Evolutionary conservation across 2,888 invertebrate genomes (phyloP).

Genomic region (Homarus gammarus): DNA sequence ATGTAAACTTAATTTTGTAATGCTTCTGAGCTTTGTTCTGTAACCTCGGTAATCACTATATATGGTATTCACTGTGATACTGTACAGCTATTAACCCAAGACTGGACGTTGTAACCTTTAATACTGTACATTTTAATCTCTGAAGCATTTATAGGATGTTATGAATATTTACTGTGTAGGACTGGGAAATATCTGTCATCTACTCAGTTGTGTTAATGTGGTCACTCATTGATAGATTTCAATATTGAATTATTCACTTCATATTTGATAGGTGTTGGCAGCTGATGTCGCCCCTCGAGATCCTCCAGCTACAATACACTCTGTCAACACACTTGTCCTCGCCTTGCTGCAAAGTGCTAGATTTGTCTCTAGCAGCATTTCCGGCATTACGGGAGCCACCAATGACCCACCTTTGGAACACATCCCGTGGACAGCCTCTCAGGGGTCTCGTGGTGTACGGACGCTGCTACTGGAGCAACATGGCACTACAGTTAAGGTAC

Average conservation of each 20-base stretch:
- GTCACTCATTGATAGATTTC: too few relatives aligned
- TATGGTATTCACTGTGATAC: too few relatives aligned
- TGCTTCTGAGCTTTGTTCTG: too few relatives aligned
- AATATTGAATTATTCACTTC: neutral
- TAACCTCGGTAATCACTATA: too few relatives aligned
- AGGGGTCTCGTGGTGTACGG: constrained; percentile 81
- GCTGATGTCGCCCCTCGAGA: constrained; percentile 75
- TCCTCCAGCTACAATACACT: constrained; percentile 69
- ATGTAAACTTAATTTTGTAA: too few relatives aligned
- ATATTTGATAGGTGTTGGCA: constrained; percentile 53
- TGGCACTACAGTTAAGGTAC: constrained; percentile 66
- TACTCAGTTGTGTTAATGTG: too few relatives aligned
- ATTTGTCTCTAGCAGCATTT: constrained; percentile 80
- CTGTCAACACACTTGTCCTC: constrained; percentile 63
- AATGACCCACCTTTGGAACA: constrained; percentile 80
- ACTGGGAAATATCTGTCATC: too few relatives aligned
- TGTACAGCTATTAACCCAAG: too few relatives aligned
- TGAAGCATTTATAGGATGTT: too few relatives aligned
- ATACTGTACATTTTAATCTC: too few relatives aligned
- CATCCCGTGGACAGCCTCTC: constrained; percentile 87
- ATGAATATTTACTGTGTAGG: too few relatives aligned
- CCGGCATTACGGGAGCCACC: constrained; percentile 2
- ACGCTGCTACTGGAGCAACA: constrained; percentile 78
- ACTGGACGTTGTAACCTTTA: too few relatives aligned
- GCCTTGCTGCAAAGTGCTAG: constrained; percentile 78